phyloP scores from a whole-genome alignment of 2,113 vertebrate species.

The Stigmatopora nigra region DNA sequence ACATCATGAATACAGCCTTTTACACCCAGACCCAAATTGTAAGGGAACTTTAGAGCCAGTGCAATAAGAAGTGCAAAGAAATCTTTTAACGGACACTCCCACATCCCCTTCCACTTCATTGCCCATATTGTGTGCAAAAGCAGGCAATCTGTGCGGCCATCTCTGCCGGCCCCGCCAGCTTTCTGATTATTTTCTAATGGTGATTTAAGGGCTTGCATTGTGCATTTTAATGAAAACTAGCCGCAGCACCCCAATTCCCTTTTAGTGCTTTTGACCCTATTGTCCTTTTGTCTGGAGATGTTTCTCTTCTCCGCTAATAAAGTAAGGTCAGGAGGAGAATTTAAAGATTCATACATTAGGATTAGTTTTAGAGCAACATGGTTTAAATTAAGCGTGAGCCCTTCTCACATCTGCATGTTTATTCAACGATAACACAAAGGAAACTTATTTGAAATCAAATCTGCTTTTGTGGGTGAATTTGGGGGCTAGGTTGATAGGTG shows the following conservation, averaged over 20 bases:
- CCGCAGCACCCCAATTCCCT: slow-evolving; percentile 32
- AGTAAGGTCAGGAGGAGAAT: slow-evolving; percentile 43
- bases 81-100: slow-evolving; percentile 55
- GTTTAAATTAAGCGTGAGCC: slow-evolving; percentile 15
- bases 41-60: slow-evolving; percentile 55
- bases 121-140: slow-evolving; percentile 62
- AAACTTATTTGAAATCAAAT: neutral
- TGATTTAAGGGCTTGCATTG: slow-evolving; percentile 66
- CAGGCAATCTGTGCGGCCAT: slow-evolving; percentile 74
- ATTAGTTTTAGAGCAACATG: slow-evolving; percentile 7
- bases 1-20: slow-evolving; percentile 73
- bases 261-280: slow-evolving; percentile 53
- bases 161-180: slow-evolving; percentile 63
- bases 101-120: slow-evolving; percentile 70
- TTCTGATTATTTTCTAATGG: slow-evolving; percentile 78
- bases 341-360: slow-evolving; percentile 54
- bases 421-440: neutral
- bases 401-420: slow-evolving; percentile 8
- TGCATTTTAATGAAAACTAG: slow-evolving; percentile 37
- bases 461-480: neutral
- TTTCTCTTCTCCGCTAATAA: slow-evolving; percentile 43
- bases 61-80: slow-evolving; percentile 64
- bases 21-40: slow-evolving; percentile 57
- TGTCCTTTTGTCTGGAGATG: slow-evolving; percentile 61
- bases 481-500: slow-evolving; percentile 3